Conservation (phyloP, 2,113 vertebrate species). For the Barnardius zonarius region DNA sequence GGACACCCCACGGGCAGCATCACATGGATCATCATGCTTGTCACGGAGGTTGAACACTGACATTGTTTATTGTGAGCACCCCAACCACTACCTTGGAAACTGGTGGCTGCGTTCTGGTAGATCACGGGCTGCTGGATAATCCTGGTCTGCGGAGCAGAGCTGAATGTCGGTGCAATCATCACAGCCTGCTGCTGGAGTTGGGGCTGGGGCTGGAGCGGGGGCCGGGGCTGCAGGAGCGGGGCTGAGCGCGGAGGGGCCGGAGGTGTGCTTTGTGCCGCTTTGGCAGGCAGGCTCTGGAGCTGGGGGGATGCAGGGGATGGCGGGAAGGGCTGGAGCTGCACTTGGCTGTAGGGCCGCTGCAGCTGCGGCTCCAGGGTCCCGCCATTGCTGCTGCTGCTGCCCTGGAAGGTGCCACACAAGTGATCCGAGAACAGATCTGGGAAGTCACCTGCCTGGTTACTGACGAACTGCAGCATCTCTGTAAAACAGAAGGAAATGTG, state of each 20-base stretch:
- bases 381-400: background rate
- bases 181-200: slow-evolving; percentile 84
- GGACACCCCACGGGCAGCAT: background rate
- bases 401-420: slow-evolving; percentile 62
- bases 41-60: background rate
- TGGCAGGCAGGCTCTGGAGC: slow-evolving; percentile 68
- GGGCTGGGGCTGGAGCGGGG: slow-evolving; percentile 77
- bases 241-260: slow-evolving; percentile 60
- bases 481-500: background rate
- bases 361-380: slow-evolving; percentile 32
- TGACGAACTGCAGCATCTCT: slow-evolving; percentile 99
- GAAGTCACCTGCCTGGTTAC: slow-evolving; percentile 93
- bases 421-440: slow-evolving; percentile 92
- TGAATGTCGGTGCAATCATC: slow-evolving; percentile 86
- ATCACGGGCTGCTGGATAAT: slow-evolving; percentile 93
- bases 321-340: slow-evolving; percentile 55
- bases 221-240: slow-evolving; percentile 85
- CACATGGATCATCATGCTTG: background rate
- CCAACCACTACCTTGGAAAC: slow-evolving; percentile 86
- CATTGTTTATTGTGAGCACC: background rate
- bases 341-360: slow-evolving; percentile 69
- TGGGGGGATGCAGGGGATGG: slow-evolving; percentile 49
- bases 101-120: slow-evolving; percentile 86
- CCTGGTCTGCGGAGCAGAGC: slow-evolving; percentile 82
- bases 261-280: slow-evolving; percentile 27